Percentiles rank a stretch among this genome's conserved stretches.
Evolutionary conservation across 2,113 vertebrate genomes (phyloP).

Genomic region (Hippocampus barbouri): DNA sequence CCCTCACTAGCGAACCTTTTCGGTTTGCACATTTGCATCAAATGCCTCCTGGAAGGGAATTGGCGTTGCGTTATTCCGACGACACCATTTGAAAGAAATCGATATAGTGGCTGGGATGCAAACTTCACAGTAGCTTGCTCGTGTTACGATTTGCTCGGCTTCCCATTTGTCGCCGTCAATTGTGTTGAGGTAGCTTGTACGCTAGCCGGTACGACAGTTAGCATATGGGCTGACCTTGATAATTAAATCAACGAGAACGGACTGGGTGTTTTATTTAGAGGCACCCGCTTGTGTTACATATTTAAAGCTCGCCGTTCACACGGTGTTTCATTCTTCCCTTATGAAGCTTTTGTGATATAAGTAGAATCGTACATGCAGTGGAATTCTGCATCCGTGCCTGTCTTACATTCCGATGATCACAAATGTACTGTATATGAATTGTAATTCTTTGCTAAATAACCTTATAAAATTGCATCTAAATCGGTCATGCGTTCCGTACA

Average conservation of each 20-base stretch:
- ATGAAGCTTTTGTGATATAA: neutral
- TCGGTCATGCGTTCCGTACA: conserved; percentile 25
- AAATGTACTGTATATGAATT: conserved; percentile 4
- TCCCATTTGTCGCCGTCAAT: conserved; percentile 22
- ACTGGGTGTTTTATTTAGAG: conserved; percentile 21
- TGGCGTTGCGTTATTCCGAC: conserved; percentile 1
- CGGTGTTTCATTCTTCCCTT: neutral
- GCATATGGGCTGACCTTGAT: conserved; percentile 23
- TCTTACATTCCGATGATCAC: neutral
- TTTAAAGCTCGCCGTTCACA: neutral
- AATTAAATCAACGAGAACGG: conserved; percentile 33
- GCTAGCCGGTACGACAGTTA: conserved; percentile 37
- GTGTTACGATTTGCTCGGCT: conserved; percentile 16
- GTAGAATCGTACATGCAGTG: neutral
- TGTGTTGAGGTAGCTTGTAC: conserved; percentile 39
- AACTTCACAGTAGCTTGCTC: conserved; percentile 6
- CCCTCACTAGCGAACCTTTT: conserved; percentile 33
- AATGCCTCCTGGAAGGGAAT: conserved; percentile 5
- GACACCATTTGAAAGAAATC: neutral
- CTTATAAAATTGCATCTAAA: conserved; percentile 16
- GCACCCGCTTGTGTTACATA: neutral
- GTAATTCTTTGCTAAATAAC: conserved; percentile 12
- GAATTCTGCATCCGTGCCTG: neutral
- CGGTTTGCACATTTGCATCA: conserved; percentile 21
- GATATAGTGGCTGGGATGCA: conserved; percentile 12